Evolutionary conservation across 2,888 invertebrate species (phyloP).

Genomic region (Drosophila niveifrons): DNA sequence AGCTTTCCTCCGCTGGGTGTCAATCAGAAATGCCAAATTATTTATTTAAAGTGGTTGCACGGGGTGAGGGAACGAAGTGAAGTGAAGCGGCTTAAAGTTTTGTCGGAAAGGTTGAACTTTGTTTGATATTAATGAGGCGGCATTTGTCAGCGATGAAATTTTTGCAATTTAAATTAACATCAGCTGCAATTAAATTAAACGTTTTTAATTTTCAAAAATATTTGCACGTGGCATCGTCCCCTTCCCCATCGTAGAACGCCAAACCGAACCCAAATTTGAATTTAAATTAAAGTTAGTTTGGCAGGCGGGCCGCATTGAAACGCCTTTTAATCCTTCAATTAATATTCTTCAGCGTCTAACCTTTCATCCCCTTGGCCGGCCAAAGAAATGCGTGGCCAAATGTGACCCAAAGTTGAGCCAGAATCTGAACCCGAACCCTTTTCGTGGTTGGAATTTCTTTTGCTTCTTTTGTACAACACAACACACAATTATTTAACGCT

Average conservation of each 20-base stretch:
- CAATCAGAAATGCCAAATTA: conserved; percentile 66
- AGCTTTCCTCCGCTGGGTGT: conserved; percentile 31
- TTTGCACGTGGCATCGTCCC: conserved; percentile 65
- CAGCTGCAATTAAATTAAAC: conserved; percentile 78
- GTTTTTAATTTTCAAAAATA: conserved; percentile 66
- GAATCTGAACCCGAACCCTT: conserved; percentile 55
- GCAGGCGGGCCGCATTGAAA: conserved; percentile 45
- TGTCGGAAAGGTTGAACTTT: conserved; percentile 40
- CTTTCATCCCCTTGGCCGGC: conserved; percentile 21
- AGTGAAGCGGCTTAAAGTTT: conserved; percentile 46
- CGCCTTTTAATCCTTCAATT: conserved; percentile 78
- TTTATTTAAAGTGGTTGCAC: conserved; percentile 48
- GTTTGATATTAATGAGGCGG: conserved; percentile 62
- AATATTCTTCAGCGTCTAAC: conserved; percentile 70
- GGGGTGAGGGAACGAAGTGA: background rate
- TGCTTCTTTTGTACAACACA: conserved; percentile 1
- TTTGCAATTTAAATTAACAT: conserved; percentile 73
- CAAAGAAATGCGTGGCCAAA: conserved; percentile 40
- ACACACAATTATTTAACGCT: conserved; percentile 69
- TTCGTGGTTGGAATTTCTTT: conserved; percentile 65
- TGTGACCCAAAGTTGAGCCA: conserved; percentile 65
- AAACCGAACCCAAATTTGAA: conserved; percentile 60
- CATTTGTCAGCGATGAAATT: conserved; percentile 68
- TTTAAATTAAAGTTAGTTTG: conserved; percentile 76
- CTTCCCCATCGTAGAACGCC: background rate